Conservation (phyloP, 1,140 invertebrate species). For the Nasonia longicornis region DNA sequence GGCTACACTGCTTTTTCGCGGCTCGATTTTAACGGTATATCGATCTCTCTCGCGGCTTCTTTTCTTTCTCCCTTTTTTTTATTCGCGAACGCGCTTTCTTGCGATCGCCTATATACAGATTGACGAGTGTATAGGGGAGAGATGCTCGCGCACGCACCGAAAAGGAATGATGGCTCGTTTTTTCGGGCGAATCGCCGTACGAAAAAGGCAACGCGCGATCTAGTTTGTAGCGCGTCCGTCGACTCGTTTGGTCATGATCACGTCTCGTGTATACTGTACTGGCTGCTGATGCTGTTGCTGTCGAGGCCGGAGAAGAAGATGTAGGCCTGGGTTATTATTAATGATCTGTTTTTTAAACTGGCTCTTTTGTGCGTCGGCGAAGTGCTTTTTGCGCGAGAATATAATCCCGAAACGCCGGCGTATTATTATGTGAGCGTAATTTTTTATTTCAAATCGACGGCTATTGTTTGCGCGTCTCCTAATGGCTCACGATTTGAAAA, state of each 20-base stretch:
- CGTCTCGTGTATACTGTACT: neutral
- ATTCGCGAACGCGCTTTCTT: neutral
- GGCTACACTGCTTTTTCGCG: neutral
- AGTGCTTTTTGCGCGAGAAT: neutral
- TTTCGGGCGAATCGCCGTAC: neutral
- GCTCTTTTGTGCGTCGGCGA: neutral
- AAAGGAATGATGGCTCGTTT: neutral
- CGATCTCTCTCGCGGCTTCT: neutral
- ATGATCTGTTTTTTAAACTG: neutral
- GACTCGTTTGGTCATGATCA: neutral
- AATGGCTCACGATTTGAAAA: too few relatives aligned
- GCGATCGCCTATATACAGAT: neutral
- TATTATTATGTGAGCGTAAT: too few relatives aligned
- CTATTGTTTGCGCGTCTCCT: too few relatives aligned
- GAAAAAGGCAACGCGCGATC: neutral
- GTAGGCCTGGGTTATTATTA: neutral
- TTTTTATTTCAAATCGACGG: too few relatives aligned
- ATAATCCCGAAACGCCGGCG: neutral
- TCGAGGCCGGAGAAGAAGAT: neutral
- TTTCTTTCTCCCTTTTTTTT: neutral
- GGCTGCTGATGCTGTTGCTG: neutral
- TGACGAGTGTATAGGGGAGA: neutral
- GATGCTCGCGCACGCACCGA: neutral
- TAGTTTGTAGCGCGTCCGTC: neutral
- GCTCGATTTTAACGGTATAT: conserved; percentile 37